These are phyloP conservation scores for Cinclus cinclus DNA, from an alignment of 2,113 vertebrate genomes.

Conservation along the genomic window DNA sequence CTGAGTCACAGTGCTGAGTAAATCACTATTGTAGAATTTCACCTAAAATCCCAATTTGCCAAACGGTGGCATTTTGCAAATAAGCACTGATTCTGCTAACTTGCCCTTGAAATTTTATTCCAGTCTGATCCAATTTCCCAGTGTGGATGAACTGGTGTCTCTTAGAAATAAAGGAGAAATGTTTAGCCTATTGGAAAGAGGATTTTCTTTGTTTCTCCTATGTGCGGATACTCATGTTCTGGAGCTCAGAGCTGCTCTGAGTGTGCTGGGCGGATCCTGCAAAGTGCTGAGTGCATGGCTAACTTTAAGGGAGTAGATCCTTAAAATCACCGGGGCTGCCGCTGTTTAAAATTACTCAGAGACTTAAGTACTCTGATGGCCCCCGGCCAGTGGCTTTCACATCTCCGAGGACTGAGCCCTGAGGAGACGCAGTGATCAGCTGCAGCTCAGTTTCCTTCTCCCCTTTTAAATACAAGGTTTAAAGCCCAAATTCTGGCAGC, in stretches of 20 bases:
- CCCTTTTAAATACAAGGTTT: not conserved
- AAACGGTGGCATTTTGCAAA: not conserved
- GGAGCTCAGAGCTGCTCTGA: not conserved
- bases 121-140: not conserved
- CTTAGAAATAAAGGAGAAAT: not conserved
- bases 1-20: not conserved
- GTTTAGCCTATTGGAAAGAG: not conserved
- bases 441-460: not conserved
- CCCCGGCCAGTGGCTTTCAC: constrained; percentile 13
- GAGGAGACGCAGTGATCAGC: not conserved
- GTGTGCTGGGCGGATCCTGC: constrained; percentile 15
- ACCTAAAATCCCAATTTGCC: not conserved
- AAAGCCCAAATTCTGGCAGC: constrained; percentile 3
- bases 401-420: not conserved
- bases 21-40: not conserved
- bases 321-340: constrained; percentile 6
- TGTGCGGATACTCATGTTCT: not conserved
- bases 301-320: constrained; percentile 55
- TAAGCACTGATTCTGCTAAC: not conserved
- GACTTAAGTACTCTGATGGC: not conserved
- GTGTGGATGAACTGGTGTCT: not conserved
- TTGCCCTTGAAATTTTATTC: not conserved
- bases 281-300: constrained; percentile 44
- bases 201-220: constrained; percentile 24
- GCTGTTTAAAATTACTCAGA: constrained; percentile 20